Percentiles rank a stretch among this genome's conserved stretches.
phyloP scores from a whole-genome alignment of 2,797 vertebrate genomes.

The Anguilla marmorata region DNA sequence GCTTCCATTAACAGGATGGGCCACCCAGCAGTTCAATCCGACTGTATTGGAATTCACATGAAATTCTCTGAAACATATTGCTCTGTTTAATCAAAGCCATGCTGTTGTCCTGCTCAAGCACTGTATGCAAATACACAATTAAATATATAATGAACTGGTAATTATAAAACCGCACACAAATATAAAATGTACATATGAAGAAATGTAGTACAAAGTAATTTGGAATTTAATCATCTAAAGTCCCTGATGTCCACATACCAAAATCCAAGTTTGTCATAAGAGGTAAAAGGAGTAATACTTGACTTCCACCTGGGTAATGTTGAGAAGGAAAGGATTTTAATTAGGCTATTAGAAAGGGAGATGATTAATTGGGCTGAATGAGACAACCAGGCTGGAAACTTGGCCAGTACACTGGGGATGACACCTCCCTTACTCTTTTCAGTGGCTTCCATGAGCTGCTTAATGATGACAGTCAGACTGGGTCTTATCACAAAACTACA shows the following conservation, averaged over 20 bases:
- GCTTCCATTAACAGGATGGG: too few relatives aligned
- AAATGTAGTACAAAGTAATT: neutral
- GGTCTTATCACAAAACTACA: neutral
- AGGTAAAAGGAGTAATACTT: neutral
- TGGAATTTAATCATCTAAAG: neutral
- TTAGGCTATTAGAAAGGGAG: neutral
- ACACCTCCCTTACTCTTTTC: neutral
- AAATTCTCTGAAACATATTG: neutral
- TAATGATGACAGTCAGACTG: neutral
- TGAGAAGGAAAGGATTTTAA: conserved; percentile 3
- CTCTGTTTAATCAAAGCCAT: neutral
- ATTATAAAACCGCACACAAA: neutral
- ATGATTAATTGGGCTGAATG: conserved; percentile 9
- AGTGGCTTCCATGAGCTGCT: neutral
- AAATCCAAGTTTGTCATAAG: neutral
- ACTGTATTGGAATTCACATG: too few relatives aligned
- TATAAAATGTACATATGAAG: too few relatives aligned
- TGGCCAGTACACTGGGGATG: conserved; percentile 7
- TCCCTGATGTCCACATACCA: neutral
- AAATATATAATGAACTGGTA: neutral
- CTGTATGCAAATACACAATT: neutral
- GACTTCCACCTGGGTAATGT: neutral
- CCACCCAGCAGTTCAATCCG: too few relatives aligned
- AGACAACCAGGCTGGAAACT: neutral
- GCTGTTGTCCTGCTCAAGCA: neutral